Evolutionary conservation across 2,888 invertebrate genomes (phyloP), one percentile per base, ranked within the genome.

Genomic region (Athalia circularis): DNA sequence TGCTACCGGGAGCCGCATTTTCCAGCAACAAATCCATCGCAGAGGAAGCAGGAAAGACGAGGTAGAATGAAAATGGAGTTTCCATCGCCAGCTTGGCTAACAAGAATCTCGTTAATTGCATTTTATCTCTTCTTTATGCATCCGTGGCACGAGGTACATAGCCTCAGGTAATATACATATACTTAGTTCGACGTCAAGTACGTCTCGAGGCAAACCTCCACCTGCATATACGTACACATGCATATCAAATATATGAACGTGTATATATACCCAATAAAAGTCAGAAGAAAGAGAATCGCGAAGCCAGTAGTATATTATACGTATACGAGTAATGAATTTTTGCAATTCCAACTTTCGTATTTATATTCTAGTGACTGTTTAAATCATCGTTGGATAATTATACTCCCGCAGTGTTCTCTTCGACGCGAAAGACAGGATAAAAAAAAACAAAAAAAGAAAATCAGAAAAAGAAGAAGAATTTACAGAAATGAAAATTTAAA

Each of bases 81-180:
- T 65, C 50, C 54, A 67, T 77, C 77, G 68, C 70, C 77, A 59
- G 77, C 61, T 65, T 70, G 77, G 75, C 75, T 75, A 75, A 75
- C 75, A 75, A 64, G 80, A 81, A 81, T 81, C 78, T 72, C 75
- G 80, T 78, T 80, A 82, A 82, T 82, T 82, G 79, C 78, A 79
- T 80, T 82, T 81, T 78, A 80, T 77, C 75, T 75, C 52, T 64
- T 43, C 62, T 75, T 48, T 62, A 75, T 62, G 75, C 61, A 75
- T 57, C 64, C 75, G 75, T 62, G 75, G 61, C 64, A 75, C 45
- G 52, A 62, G 62, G 50, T 62, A 61, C 75, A 75, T 75, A 64
- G 75, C 75, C 62, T 75, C 75, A 64, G 75, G 62, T 75, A 75
- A 50, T 75, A 75, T 75, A 62, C 13, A n/a, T 62, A 75, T 15